These are phyloP conservation scores for Jaculus jaculus DNA, from an alignment of 2,113 vertebrate species.

Conservation along the genomic window DNA sequence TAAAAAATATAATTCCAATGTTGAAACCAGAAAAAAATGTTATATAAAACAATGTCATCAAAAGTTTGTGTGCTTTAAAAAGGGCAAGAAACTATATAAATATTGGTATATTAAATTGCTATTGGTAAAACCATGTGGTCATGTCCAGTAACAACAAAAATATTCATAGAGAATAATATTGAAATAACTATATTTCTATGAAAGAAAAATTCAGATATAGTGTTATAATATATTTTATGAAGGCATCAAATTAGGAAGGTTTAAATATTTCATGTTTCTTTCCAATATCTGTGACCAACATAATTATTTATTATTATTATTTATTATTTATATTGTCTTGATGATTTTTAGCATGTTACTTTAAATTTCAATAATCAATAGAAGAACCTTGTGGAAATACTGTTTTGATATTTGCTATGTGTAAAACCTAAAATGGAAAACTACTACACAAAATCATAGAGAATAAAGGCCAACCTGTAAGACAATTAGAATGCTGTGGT, in stretches of 20 bases:
- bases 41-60: neutral
- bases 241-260: neutral
- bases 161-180: neutral
- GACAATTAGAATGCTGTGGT: too few relatives aligned
- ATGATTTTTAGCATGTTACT: neutral
- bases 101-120: neutral
- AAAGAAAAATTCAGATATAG: neutral
- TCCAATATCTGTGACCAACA: neutral
- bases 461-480: too few relatives aligned
- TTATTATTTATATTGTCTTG: neutral
- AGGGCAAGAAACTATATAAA: neutral
- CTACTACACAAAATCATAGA: too few relatives aligned
- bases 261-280: neutral
- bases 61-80: neutral
- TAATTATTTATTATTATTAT: neutral
- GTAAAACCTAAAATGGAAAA: too few relatives aligned
- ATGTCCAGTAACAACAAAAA: neutral
- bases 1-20: neutral
- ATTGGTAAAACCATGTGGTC: neutral
- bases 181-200: neutral
- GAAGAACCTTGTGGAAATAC: too few relatives aligned
- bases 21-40: neutral
- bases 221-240: neutral
- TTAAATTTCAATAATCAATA: too few relatives aligned
- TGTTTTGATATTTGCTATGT: too few relatives aligned